Base-by-base conservation (phyloP, 53 echinoderm and acorn worm species). In the Zoroaster sp. region DNA sequence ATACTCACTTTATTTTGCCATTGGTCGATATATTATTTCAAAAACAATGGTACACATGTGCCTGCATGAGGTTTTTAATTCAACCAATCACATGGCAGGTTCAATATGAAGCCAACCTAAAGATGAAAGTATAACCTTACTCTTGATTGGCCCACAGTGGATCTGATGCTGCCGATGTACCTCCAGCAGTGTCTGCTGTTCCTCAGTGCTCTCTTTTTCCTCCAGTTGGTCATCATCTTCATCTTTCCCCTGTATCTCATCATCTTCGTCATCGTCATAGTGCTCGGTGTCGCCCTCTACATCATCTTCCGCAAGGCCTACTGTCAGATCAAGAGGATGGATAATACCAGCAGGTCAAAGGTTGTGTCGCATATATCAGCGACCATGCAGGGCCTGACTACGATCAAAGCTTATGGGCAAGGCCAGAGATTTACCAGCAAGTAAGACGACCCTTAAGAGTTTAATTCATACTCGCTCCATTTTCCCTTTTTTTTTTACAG, bases 321-420 rank as follows among this genome's bases (percentile, higher is more conserved):
- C 83, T 92, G 96, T 45, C 89, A 95, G 87, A 93, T 95, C 82
- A 95, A 95, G 75, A 80, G 91, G 15, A 82, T 95, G 83, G 94
- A 95, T 39, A 89, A 91, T 72, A 69, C 92, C 1, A 81, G 89
- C 35, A 41, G 94, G 23, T 93, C 96, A 1, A 89, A 91, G 72
- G 75, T 93, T 2, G 90, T 95, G 45, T 94, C 89, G 0, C 96
- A 95, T 63, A 54, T 95, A n/a, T 86, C 96, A 5, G 94, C 94
- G 2, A 87, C 93, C 23, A 91, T 95, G 75, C 96, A 95, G 87
- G 96, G 96, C 8, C 78, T 94, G n/a, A 87, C 91, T 4, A 95
- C 96, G 5, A 91, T 95, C 65, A 89, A 67, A 63, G 93, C 96
- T 1, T 95, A 88, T 66, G 74, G 91, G 32, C 94, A 94, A 54